Conservation (phyloP, 2,113 vertebrate genomes). For the Urocynchramus pylzowi region DNA sequence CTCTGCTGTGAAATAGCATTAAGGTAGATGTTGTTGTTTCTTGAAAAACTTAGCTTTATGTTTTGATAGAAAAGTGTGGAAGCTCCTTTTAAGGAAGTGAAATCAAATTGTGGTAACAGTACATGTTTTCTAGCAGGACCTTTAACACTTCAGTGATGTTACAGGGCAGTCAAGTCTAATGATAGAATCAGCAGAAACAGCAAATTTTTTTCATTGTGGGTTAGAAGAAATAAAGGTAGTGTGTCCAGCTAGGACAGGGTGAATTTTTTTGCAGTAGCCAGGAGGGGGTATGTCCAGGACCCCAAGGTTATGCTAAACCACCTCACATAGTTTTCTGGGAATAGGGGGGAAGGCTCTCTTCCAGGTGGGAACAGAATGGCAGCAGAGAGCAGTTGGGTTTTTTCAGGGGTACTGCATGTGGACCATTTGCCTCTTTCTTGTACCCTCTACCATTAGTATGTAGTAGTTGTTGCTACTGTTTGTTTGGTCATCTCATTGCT, state of each 20-base stretch:
- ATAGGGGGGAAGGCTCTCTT: rapidly evolving
- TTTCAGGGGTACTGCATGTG: background rate
- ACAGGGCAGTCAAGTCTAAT: background rate
- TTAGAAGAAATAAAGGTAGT: background rate
- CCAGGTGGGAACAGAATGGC: background rate
- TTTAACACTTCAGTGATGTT: background rate
- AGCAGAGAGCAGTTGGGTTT: background rate
- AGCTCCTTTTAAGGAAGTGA: background rate
- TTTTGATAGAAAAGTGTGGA: background rate
- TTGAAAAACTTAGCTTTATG: rapidly evolving
- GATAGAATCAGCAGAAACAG: background rate
- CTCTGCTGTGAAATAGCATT: background rate
- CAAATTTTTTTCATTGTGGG: background rate
- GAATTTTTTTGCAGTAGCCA: background rate
- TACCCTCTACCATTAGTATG: no score
- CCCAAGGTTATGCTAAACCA: background rate
- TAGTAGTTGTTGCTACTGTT: background rate
- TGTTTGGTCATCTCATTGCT: background rate
- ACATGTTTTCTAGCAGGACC: background rate
- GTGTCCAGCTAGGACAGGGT: background rate
- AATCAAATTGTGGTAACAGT: background rate
- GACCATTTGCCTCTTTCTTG: rapidly evolving
- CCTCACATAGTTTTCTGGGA: background rate
- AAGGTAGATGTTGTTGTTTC: background rate
- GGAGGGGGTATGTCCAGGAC: no score